Evolutionary conservation across 64 coral and sea anemone genomes (phyloP).

Genomic region (Montipora sp.): DNA sequence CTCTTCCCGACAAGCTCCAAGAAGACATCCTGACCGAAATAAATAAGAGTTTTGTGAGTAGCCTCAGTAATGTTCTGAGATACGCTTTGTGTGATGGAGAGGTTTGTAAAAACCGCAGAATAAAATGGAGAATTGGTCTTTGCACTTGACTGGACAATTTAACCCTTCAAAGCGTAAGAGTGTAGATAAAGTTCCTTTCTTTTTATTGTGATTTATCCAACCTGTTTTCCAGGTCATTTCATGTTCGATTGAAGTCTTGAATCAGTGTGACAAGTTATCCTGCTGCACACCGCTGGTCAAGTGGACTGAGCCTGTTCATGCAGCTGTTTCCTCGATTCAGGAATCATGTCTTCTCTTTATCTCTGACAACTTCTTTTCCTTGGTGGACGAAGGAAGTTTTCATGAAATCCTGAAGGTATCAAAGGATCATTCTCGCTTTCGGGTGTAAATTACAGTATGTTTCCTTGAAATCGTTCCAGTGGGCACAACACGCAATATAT

Average conservation of each 20-base stretch:
- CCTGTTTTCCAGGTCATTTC: conserved; percentile 27
- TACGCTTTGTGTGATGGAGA: too few relatives aligned
- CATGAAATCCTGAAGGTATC: conserved; percentile 75
- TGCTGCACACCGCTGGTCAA: conserved; percentile 77
- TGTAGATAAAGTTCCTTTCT: too few relatives aligned
- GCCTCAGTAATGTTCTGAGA: too few relatives aligned
- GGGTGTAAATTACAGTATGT: neutral
- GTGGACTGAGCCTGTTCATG: conserved; percentile 77
- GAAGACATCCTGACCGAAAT: conserved; percentile 37
- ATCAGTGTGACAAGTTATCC: conserved; percentile 72
- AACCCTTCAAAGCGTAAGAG: too few relatives aligned
- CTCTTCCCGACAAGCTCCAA: conserved; percentile 36
- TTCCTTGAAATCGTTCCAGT: too few relatives aligned
- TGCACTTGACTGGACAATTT: too few relatives aligned
- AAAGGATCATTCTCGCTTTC: neutral
- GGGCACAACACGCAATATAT: too few relatives aligned
- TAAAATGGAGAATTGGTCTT: too few relatives aligned
- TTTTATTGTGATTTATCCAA: neutral
- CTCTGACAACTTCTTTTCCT: conserved; percentile 25
- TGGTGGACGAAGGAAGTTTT: conserved; percentile 53
- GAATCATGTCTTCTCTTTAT: conserved; percentile 67
- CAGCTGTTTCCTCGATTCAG: conserved; percentile 32
- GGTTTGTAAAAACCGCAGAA: too few relatives aligned
- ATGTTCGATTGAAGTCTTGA: conserved; percentile 63
- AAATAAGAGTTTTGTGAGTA: conserved; percentile 45